Base-by-base conservation (phyloP, 2,113 vertebrate genomes). In the Centropristis striata region DNA sequence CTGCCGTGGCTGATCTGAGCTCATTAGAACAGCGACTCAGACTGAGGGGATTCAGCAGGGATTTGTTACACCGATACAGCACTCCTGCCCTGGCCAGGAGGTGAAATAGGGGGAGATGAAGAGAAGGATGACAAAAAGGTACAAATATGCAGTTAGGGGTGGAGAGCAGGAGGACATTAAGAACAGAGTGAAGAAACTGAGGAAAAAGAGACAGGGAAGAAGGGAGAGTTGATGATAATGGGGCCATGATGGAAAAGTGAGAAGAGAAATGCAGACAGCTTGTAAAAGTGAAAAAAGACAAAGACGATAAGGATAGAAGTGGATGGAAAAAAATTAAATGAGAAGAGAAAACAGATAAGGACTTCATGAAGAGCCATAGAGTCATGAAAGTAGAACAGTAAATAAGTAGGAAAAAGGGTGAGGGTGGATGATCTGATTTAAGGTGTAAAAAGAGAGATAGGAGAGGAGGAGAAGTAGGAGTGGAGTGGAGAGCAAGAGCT, bases 11-110 rank as follows among this genome's bases (percentile, higher is more conserved):
- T 86, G 88, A 90, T 90, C 86, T 86, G 72, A 91, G 86, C 88
- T 92, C 86, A 90, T 91, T 92, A 88, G 73, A 76, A 70, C 86
- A 74, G 81, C 60, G 32, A 83, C 66, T 88, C 87, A 79, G 85
- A 78, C 86, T 78, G 78, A 89, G 80, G 75, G 77, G 86, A 87
- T 89, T 86, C 86, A 83, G 72, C 2, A 12, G 85, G 83, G 84
- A 86, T 86, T 88, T 86, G 88, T 86, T 88, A 81, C 75, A 66
- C 79, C 12, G 41, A 66, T 61, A 51, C 73, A 71, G 54, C 83
- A 55, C 69, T 77, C 50, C 49, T 82, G 61, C 59, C n/a, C 75
- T 1, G 2, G 63, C 78, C 79, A 81, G 70, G 70, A 84, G 86
- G 79, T 78, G 80, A 85, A 89, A 86, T 74, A 76, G 75, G 72